Evolutionary conservation across 2,888 invertebrate species (phyloP).

Genomic region (Busseola fusca): DNA sequence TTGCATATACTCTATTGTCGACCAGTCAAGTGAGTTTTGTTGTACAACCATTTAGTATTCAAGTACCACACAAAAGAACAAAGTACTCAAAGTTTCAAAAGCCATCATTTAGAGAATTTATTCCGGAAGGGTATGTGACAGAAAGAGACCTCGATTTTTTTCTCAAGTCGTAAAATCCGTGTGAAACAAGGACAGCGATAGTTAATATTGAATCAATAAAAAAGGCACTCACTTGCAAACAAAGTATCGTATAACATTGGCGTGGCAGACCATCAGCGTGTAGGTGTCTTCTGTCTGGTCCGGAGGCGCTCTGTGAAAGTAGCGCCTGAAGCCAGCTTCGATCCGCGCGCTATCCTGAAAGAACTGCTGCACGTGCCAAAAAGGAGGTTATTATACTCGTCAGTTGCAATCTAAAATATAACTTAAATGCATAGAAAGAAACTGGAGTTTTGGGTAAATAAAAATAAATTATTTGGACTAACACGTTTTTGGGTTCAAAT

Average conservation of each 20-base stretch:
- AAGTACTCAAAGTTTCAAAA: neutral
- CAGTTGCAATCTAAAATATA: constrained; percentile 58
- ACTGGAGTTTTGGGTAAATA: constrained; percentile 4
- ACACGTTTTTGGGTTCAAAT: neutral
- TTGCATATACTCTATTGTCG: neutral
- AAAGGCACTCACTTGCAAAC: constrained; percentile 92
- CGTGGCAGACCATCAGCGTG: constrained; percentile 98
- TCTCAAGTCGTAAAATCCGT: neutral
- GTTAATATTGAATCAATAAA: neutral
- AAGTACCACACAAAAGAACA: neutral
- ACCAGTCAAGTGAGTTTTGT: neutral
- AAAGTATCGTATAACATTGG: constrained; percentile 98
- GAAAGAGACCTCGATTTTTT: neutral
- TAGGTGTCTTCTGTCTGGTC: constrained; percentile 94
- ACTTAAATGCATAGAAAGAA: neutral
- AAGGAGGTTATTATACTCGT: constrained; percentile 71
- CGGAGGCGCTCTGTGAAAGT: constrained; percentile 96
- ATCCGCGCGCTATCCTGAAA: constrained; percentile 97
- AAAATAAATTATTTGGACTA: neutral
- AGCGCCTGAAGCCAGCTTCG: constrained; percentile 97
- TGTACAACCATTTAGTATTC: neutral
- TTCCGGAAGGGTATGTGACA: no score
- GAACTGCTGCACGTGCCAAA: constrained; percentile 92
- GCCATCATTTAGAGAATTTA: neutral
- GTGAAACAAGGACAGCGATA: neutral